Percentiles rank a stretch among this genome's conserved stretches.
Evolutionary conservation across 2,113 vertebrate species (phyloP).

Genomic region (Scortum barcoo): DNA sequence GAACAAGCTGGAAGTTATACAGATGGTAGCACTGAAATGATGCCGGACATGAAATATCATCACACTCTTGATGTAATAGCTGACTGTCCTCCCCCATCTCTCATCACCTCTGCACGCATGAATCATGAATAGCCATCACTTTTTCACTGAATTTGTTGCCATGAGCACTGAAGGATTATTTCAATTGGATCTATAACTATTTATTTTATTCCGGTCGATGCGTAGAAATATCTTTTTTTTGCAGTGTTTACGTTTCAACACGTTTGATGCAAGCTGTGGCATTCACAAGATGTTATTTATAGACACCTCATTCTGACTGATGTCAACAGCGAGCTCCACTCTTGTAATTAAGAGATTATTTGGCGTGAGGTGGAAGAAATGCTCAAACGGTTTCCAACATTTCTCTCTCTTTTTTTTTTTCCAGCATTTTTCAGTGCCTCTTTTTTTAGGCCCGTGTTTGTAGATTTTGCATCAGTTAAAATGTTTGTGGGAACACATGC

Average conservation of each 20-base stretch:
- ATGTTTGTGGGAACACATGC: conserved; percentile 82
- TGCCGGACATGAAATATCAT: conserved; percentile 54
- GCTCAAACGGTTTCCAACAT: background rate
- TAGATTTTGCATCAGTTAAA: conserved; percentile 74
- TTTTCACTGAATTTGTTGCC: conserved; percentile 55
- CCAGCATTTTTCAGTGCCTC: background rate
- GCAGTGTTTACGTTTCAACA: background rate
- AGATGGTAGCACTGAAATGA: conserved; percentile 54
- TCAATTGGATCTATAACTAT: conserved; percentile 4
- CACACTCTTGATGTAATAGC: conserved; percentile 55
- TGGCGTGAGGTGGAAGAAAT: conserved; percentile 36
- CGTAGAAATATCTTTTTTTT: conserved; percentile 20
- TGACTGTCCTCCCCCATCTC: conserved; percentile 51
- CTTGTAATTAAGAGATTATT: conserved; percentile 33
- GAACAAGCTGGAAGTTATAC: conserved; percentile 46
- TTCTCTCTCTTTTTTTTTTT: background rate
- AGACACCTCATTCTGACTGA: conserved; percentile 34
- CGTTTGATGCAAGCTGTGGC: conserved; percentile 4
- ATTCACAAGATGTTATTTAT: conserved; percentile 60
- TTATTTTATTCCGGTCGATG: conserved; percentile 12
- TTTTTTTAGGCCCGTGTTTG: conserved; percentile 56
- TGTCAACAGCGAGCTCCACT: conserved; percentile 41
- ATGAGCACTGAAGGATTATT: conserved; percentile 46
- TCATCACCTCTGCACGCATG: conserved; percentile 65
- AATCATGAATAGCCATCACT: conserved; percentile 60